Percentiles rank a stretch among this genome's conserved stretches.
phyloP scores from a whole-genome alignment of 2,888 invertebrate genomes.

The Diaperis boleti region DNA sequence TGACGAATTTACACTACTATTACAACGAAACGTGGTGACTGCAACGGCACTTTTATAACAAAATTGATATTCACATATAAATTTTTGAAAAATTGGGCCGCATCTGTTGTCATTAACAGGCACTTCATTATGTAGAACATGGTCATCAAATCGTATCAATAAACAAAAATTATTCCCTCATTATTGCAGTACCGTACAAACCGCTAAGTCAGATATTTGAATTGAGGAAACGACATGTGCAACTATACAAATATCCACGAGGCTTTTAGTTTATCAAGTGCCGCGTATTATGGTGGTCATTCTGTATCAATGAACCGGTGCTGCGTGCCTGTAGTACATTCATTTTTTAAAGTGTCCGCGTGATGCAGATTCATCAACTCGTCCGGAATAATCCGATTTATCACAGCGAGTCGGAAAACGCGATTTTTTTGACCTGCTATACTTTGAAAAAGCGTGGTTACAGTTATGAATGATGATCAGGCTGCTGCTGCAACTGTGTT shows the following conservation, averaged over 20 bases:
- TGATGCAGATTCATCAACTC: conserved; percentile 20
- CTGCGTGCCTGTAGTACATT: background rate
- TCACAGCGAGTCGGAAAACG: conserved; percentile 15
- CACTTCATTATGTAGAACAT: conserved; percentile 10
- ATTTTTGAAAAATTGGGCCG: background rate
- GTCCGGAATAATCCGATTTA: conserved; percentile 24
- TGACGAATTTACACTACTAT: too few species aligned
- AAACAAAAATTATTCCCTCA: conserved; percentile 25
- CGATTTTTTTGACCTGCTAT: conserved; percentile 27
- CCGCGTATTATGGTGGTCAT: conserved; percentile 15
- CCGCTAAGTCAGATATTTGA: conserved; percentile 41
- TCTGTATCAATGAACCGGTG: conserved; percentile 16
- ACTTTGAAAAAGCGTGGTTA: conserved; percentile 29
- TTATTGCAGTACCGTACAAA: conserved; percentile 36
- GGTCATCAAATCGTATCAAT: conserved; percentile 18
- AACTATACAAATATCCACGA: conserved; percentile 26
- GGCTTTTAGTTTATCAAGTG: conserved; percentile 15
- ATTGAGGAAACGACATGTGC: conserved; percentile 40
- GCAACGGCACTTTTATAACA: too few species aligned
- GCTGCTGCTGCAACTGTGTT: conserved; percentile 44
- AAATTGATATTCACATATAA: too few species aligned
- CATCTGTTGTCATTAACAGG: conserved; percentile 10
- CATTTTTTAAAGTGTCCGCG: background rate
- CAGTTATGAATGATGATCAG: conserved; percentile 20
- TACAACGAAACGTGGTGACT: too few species aligned